These are phyloP conservation scores for Molorchus minor DNA, from an alignment of 2,888 invertebrate species.

Conservation along the genomic window DNA sequence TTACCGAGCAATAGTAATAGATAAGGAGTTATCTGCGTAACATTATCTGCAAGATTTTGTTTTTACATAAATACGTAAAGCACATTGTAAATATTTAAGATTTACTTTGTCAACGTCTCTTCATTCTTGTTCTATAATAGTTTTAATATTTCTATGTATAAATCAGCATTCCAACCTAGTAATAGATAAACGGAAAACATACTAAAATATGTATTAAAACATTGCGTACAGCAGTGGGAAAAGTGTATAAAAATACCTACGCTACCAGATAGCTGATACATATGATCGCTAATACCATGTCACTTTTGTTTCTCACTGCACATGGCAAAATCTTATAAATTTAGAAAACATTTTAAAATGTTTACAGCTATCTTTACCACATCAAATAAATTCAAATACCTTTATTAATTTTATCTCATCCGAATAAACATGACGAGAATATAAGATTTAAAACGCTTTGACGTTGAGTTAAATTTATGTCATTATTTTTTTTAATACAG, in stretches of 20 bases:
- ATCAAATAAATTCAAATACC: no score
- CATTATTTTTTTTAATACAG: no score
- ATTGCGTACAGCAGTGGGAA: not conserved
- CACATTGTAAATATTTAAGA: conserved; percentile 10
- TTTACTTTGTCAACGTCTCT: conserved; percentile 3
- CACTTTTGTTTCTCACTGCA: no score
- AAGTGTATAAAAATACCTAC: not conserved
- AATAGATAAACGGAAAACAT: conserved; percentile 2
- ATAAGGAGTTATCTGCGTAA: conserved; percentile 15
- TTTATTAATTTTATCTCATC: no score
- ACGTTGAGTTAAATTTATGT: no score
- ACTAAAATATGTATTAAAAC: not conserved
- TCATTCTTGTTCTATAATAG: not conserved
- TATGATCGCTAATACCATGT: no score
- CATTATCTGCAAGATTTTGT: conserved; percentile 14
- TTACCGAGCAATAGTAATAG: conserved; percentile 2
- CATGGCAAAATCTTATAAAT: not conserved
- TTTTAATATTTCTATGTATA: conserved; percentile 4
- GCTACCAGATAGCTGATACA: not conserved
- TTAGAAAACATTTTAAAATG: not conserved
- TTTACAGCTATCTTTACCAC: no score
- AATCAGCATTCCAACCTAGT: conserved; percentile 17
- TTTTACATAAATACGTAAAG: conserved; percentile 3
- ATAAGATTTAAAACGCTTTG: no score
- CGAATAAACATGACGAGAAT: no score